Base-by-base conservation (phyloP, 2,888 invertebrate genomes). In the Lithophane ornitopus region DNA sequence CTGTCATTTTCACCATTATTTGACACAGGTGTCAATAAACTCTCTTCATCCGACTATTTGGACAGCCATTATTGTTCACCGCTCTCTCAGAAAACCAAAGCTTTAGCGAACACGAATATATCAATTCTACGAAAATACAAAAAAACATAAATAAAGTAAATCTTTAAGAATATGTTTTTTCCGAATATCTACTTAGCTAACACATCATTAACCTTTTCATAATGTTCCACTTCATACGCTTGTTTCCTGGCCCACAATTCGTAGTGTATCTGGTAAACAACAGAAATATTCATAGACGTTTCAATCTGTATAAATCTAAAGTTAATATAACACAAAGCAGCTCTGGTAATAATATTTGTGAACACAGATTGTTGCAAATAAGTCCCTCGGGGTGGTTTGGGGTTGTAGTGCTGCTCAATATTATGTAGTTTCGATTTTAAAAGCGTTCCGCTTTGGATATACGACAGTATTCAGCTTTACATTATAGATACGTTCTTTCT, bases 351-450 rank as follows among this genome's bases (percentile, higher is more conserved):
- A 89, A 89, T 92, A 91, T 92, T 92, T 91, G 90, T 90, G 90
- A 91, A 91, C 88, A 91, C 91, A 91, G 90, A 92, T 91, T 92
- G 92, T 91, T 90, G 90, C 91, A 92, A 93, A 93, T 92, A 91
- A 91, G 90, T 92, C 92, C 89, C 92, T 61, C 82, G 76, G 82
- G 86, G 76, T 80, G 82, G 86, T 84, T 86, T 80, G 85, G 84
- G 85, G 81, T 81, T 78, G 85, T 85, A 85, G 87, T 87, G 81
- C 83, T 75, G 77, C 82, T 84, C 86, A 80, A 88, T 89, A 87
- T 88, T 88, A 87, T 79, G 69, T 85, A 80, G 87, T 89, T 90
- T 87, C 85, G 89, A 88, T 91, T 90, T 88, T 87, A 84, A 88
- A 89, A 88, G 78, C 81, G 72, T 81, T 77, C 68, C 69, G 66